Evolutionary conservation across 2,797 vertebrate species (phyloP).

Genomic region (Pseudomugil gertrudae): DNA sequence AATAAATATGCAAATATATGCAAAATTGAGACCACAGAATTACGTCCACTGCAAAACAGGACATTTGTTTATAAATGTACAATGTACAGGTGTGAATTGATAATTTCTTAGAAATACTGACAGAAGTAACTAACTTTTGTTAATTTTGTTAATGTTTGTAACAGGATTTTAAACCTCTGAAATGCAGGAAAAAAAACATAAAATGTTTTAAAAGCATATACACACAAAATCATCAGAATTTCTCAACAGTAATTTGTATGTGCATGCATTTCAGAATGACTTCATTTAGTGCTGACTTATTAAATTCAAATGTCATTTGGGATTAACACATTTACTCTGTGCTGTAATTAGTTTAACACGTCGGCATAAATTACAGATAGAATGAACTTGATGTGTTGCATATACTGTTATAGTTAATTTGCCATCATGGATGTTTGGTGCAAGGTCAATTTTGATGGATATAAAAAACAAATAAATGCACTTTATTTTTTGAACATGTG

Average conservation of each 20-base stretch:
- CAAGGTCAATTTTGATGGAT: background rate
- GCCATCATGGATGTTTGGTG: constrained; percentile 11
- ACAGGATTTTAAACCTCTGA: background rate
- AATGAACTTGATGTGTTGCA: constrained; percentile 9
- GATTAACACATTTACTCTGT: constrained; percentile 35
- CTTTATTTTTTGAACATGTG: background rate
- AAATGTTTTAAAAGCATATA: background rate
- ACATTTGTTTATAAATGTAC: background rate
- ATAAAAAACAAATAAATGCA: background rate
- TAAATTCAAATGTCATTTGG: constrained; percentile 48
- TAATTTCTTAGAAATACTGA: constrained; percentile 18
- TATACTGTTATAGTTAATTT: constrained; percentile 29
- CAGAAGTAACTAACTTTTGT: background rate
- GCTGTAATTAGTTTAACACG: constrained; percentile 39
- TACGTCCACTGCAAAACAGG: background rate
- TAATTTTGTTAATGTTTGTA: background rate
- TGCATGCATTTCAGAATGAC: constrained; percentile 26
- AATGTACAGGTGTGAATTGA: constrained; percentile 16
- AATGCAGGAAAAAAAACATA: constrained; percentile 1
- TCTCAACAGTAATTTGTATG: constrained; percentile 7
- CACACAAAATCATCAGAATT: constrained; percentile 7
- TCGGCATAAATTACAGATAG: constrained; percentile 29
- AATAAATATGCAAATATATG: background rate
- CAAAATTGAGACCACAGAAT: background rate
- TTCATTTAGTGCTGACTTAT: constrained; percentile 50